These are phyloP conservation scores for Digitonthophagus gazella DNA, from an alignment of 2,888 invertebrate species.

Conservation along the genomic window DNA sequence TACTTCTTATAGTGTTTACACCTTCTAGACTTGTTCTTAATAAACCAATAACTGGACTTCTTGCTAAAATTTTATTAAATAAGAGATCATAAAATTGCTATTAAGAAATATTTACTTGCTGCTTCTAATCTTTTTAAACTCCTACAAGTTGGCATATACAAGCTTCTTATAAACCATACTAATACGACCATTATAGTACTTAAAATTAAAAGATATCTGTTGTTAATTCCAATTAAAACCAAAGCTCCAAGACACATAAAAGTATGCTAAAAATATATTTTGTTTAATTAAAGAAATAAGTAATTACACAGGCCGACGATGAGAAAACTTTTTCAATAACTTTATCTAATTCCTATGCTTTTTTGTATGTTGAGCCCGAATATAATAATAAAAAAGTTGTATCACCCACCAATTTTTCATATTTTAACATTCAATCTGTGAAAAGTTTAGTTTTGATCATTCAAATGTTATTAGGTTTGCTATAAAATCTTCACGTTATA, in stretches of 20 bases:
- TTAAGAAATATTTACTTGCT: conserved; percentile 47
- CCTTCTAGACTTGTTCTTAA: conserved; percentile 46
- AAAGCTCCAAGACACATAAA: conserved; percentile 65
- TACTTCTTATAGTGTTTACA: conserved; percentile 43
- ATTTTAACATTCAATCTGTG: too few species aligned
- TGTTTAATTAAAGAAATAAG: background rate
- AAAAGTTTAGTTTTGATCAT: too few species aligned
- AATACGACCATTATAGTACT: conserved; percentile 61
- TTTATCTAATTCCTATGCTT: too few species aligned
- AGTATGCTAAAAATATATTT: conserved; percentile 50
- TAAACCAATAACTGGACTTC: conserved; percentile 46
- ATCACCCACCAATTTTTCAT: too few species aligned
- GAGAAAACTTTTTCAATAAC: too few species aligned
- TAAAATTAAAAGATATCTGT: conserved; percentile 65
- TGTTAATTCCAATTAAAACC: conserved; percentile 69
- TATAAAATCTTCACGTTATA: too few species aligned
- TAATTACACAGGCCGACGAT: too few species aligned
- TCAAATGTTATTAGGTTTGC: too few species aligned
- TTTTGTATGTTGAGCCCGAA: too few species aligned
- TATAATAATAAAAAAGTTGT: too few species aligned
- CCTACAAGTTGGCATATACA: conserved; percentile 69
- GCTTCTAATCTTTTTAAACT: conserved; percentile 71
- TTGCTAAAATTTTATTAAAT: conserved; percentile 42
- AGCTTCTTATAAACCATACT: conserved; percentile 61
- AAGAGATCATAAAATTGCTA: background rate